Percentiles rank a stretch among this genome's conserved stretches.
Conservation (phyloP, 2,113 vertebrate species). For the Callopanchax toddi region DNA sequence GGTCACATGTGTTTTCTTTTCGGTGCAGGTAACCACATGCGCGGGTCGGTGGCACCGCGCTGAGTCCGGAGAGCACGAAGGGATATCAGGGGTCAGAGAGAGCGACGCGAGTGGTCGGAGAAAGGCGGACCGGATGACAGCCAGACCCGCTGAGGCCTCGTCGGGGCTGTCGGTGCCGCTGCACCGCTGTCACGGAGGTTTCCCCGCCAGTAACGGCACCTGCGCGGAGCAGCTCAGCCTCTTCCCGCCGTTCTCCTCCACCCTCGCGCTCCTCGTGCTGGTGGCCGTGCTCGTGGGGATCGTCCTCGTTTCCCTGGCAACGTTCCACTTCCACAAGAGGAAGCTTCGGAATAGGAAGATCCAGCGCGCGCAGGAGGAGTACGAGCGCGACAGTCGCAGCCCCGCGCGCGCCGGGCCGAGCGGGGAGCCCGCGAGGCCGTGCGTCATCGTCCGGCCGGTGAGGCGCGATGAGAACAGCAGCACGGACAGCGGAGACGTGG, state of each 20-base stretch:
- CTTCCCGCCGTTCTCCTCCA: conserved; percentile 93
- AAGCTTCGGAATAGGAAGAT: conserved; percentile 97
- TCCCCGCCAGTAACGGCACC: conserved; percentile 80
- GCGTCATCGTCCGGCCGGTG: conserved; percentile 77
- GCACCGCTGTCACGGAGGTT: conserved; percentile 85
- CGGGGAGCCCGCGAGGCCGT: conserved; percentile 62
- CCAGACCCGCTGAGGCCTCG: conserved; percentile 85
- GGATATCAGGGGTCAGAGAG: conserved; percentile 44
- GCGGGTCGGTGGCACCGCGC: conserved; percentile 64
- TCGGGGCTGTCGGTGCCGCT: conserved; percentile 84
- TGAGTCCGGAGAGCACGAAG: conserved; percentile 63
- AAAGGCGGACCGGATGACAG: conserved; percentile 82
- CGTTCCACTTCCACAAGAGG: conserved; percentile 95
- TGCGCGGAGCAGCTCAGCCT: conserved; percentile 90
- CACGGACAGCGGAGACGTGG: conserved; percentile 12
- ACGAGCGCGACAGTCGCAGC: conserved; percentile 92
- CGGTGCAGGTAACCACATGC: conserved; percentile 75
- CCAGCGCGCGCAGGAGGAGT: conserved; percentile 95
- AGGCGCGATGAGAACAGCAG: conserved; percentile 58
- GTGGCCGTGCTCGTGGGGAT: conserved; percentile 91
- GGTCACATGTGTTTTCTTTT: conserved; percentile 50
- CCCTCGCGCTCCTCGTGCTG: conserved; percentile 91
- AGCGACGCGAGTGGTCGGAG: conserved; percentile 26
- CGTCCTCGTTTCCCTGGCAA: conserved; percentile 92
- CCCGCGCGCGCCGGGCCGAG: conserved; percentile 56